A percentile compares a stretch with the other conserved stretches of the same genome.
These are phyloP conservation scores for Corythaixoides concolor DNA, from an alignment of 2,113 vertebrate species.

Conservation along the genomic window DNA sequence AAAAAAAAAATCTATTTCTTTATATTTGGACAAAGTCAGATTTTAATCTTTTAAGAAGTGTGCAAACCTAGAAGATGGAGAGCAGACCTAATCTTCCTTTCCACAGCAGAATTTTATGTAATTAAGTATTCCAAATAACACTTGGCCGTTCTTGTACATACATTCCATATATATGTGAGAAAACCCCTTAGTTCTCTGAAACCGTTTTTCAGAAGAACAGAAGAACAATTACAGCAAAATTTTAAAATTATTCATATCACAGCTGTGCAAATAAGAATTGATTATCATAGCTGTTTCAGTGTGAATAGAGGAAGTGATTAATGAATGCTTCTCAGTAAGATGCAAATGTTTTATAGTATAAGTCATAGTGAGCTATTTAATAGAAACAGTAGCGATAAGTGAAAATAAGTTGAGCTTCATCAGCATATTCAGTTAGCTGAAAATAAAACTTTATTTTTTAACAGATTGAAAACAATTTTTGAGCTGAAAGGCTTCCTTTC, in stretches of 20 bases:
- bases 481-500: slow-evolving; percentile 4
- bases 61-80: background rate
- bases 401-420: slow-evolving; percentile 54
- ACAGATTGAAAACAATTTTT: background rate
- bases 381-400: slow-evolving; percentile 33
- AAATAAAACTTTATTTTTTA: slow-evolving; percentile 57
- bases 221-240: slow-evolving; percentile 45
- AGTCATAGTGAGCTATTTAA: slow-evolving; percentile 62
- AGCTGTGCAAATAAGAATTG: slow-evolving; percentile 70
- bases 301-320: slow-evolving; percentile 65
- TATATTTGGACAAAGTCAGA: background rate
- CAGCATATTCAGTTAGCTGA: slow-evolving; percentile 26
- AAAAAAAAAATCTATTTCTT: background rate
- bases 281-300: slow-evolving; percentile 65
- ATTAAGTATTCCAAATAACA: background rate
- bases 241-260: slow-evolving; percentile 64
- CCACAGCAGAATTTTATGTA: background rate
- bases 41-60: background rate
- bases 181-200: background rate
- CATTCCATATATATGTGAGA: background rate
- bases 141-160: background rate
- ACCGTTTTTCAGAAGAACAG: slow-evolving; percentile 54
- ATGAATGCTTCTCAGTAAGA: slow-evolving; percentile 65
- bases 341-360: slow-evolving; percentile 56
- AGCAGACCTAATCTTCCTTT: slow-evolving; percentile 16